phyloP scores from a whole-genome alignment of 2,888 invertebrate species.

The Criorhina ranunculi region DNA sequence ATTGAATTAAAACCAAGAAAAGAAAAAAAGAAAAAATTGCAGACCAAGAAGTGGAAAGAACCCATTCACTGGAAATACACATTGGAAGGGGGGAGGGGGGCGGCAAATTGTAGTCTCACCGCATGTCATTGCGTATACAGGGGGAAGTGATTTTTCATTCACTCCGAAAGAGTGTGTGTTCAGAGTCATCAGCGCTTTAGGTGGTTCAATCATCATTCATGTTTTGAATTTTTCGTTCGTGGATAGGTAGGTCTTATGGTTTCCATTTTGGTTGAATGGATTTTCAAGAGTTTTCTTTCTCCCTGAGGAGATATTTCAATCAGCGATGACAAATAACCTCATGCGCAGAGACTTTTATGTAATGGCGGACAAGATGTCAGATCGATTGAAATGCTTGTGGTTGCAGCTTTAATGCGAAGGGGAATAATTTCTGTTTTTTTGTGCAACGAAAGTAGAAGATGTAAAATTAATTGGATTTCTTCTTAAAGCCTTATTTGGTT shows the following conservation, averaged over 20 bases:
- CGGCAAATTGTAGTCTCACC: background rate
- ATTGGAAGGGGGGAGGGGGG: background rate
- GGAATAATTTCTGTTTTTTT: background rate
- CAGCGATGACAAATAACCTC: constrained; percentile 35
- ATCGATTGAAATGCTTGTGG: constrained; percentile 9
- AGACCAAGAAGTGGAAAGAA: constrained; percentile 8
- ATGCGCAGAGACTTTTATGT: constrained; percentile 19
- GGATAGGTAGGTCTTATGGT: background rate
- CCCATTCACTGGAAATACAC: background rate
- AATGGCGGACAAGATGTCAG: constrained; percentile 25
- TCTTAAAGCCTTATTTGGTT: too few species aligned
- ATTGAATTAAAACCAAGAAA: constrained; percentile 66
- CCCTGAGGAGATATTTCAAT: constrained; percentile 19
- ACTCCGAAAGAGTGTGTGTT: constrained; percentile 7
- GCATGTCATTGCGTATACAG: constrained; percentile 12
- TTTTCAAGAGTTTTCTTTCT: constrained; percentile 5
- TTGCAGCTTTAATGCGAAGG: constrained; percentile 1
- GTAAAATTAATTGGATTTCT: background rate
- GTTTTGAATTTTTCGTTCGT: background rate
- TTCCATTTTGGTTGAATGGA: background rate
- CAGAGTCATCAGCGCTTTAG: constrained; percentile 22
- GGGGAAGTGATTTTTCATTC: constrained; percentile 61
- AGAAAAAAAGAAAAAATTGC: constrained; percentile 18
- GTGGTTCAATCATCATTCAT: constrained; percentile 48
- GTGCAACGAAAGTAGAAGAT: background rate